A percentile compares a stretch with the other conserved stretches of the same genome.
Evolutionary conservation across 2,113 vertebrate species (phyloP).

Genomic region (Limnothrissa miodon): DNA sequence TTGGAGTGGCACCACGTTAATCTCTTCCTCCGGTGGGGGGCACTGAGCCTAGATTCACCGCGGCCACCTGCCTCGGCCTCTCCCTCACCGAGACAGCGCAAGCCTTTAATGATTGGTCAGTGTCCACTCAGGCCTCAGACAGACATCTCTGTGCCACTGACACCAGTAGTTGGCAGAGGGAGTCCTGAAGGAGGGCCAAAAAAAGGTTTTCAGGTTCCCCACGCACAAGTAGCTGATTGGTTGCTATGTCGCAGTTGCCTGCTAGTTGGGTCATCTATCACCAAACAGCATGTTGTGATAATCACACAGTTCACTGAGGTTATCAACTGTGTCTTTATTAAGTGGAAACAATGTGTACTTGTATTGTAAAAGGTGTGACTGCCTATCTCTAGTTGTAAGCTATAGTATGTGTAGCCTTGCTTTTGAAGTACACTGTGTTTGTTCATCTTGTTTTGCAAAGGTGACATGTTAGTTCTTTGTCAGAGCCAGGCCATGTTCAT

Average conservation of each 20-base stretch:
- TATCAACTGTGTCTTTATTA: neutral
- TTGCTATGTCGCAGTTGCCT: no score
- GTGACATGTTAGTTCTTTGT: no score
- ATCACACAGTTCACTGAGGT: neutral
- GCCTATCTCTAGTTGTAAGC: no score
- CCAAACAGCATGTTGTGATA: neutral
- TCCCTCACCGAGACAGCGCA: neutral
- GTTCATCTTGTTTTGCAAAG: no score
- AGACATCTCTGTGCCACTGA: neutral
- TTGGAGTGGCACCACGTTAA: neutral
- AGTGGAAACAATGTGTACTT: no score
- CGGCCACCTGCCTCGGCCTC: neutral
- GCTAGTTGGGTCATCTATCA: neutral
- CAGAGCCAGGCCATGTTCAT: neutral
- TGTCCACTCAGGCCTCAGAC: neutral
- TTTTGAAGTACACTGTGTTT: no score
- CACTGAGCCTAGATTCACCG: neutral
- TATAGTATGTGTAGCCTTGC: no score
- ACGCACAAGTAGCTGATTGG: neutral
- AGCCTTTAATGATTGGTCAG: neutral
- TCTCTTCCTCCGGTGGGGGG: neutral
- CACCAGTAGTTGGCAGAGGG: neutral
- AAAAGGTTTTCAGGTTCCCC: neutral
- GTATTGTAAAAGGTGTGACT: no score
- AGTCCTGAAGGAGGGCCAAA: neutral